phyloP scores from a whole-genome alignment of 2,888 invertebrate genomes.

The Caenorhabditis panamensis region DNA sequence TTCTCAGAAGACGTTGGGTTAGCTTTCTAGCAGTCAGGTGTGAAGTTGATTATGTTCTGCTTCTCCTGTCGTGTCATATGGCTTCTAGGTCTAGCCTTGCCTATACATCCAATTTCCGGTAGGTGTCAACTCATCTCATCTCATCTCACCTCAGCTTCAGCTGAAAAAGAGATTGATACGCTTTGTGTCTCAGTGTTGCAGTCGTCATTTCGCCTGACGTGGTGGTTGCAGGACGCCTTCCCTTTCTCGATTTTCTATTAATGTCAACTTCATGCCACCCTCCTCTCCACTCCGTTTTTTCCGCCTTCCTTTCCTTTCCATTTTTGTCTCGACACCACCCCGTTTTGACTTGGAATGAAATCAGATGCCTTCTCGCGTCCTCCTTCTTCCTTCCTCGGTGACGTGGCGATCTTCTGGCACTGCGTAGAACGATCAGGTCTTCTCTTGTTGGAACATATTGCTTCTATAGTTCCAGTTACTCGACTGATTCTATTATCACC shows the following conservation, averaged over 20 bases:
- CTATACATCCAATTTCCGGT: not conserved
- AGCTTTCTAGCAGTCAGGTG: not conserved
- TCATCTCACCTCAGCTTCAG: not conserved
- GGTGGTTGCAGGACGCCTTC: not conserved
- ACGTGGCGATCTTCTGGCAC: constrained; percentile 9
- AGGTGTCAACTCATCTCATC: not conserved
- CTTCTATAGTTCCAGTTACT: not conserved
- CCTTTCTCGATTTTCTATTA: constrained; percentile 60
- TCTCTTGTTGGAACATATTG: too few species aligned
- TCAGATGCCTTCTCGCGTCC: constrained; percentile 33
- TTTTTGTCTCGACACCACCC: constrained; percentile 10
- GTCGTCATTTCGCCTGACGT: not conserved
- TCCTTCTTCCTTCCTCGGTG: constrained; percentile 21
- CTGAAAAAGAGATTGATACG: constrained; percentile 6
- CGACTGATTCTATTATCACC: constrained; percentile 6
- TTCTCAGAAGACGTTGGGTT: constrained; percentile 8
- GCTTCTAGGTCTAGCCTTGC: not conserved
- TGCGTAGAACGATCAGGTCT: constrained; percentile 40
- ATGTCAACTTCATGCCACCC: constrained; percentile 58
- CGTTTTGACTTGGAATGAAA: constrained; percentile 51
- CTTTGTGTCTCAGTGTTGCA: not conserved
- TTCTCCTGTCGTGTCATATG: not conserved
- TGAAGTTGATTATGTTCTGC: too few species aligned
- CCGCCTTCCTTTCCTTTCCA: not conserved
- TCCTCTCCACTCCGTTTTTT: constrained; percentile 17